phyloP scores from a whole-genome alignment of 2,797 vertebrate genomes.

The Halcyon leucocephala region DNA sequence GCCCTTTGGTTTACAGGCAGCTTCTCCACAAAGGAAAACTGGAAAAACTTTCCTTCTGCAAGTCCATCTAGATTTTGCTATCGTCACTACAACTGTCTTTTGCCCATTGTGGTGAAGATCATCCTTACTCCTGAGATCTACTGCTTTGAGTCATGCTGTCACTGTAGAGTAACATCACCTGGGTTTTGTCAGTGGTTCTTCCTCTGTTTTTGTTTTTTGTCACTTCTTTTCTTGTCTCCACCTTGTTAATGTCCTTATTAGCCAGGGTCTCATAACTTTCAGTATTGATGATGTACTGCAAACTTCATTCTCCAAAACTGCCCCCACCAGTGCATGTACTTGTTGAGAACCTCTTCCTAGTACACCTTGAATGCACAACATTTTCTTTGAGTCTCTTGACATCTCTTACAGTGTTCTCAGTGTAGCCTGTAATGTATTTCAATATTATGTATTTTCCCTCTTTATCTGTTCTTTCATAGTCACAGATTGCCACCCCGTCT shows the following conservation, averaged over 20 bases:
- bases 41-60: not conserved
- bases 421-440: not conserved
- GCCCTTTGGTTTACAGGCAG: not conserved
- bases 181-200: not conserved
- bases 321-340: fast-evolving
- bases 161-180: not conserved
- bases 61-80: not conserved
- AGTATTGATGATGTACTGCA: not conserved
- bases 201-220: not conserved
- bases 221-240: not conserved
- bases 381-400: not conserved
- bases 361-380: not conserved
- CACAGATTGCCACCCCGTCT: not conserved
- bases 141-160: not conserved
- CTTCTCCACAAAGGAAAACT: not conserved
- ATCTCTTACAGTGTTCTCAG: not conserved
- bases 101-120: not conserved
- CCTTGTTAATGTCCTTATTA: not conserved
- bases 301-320: not conserved
- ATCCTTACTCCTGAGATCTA: not conserved
- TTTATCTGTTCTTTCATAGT: not conserved
- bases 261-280: not conserved
- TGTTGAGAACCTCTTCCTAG: not conserved
- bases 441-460: not conserved
- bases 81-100: not conserved